Evolutionary conservation across 2,888 invertebrate genomes (phyloP).

Genomic region (Cerastis leucographa): DNA sequence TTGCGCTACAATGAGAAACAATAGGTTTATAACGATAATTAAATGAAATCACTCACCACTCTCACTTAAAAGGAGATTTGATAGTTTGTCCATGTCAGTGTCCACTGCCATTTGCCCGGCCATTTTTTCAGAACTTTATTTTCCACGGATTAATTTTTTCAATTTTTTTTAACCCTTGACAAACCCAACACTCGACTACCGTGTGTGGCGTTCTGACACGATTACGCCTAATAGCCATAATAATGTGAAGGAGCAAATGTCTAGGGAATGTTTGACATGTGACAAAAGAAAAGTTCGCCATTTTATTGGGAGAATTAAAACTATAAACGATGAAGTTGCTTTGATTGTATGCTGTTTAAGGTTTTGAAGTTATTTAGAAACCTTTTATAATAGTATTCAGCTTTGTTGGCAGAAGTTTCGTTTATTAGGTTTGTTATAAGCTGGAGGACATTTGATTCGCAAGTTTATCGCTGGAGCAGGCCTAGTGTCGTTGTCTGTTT

Average conservation of each 20-base stretch:
- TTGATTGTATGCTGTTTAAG: slow-evolving; percentile 20
- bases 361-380: slow-evolving; percentile 30
- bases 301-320: slow-evolving; percentile 50
- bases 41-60: slow-evolving; percentile 53
- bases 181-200: slow-evolving; percentile 59
- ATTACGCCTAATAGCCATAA: slow-evolving; percentile 64
- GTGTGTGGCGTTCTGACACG: slow-evolving; percentile 59
- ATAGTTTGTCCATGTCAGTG: slow-evolving; percentile 40
- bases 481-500: too few relatives aligned
- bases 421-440: background rate
- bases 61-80: slow-evolving; percentile 28
- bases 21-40: background rate
- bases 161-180: slow-evolving; percentile 12
- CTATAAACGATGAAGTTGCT: slow-evolving; percentile 33
- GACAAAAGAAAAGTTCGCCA: slow-evolving; percentile 41
- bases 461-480: background rate
- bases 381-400: background rate
- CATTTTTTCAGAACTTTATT: slow-evolving; percentile 15
- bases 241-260: slow-evolving; percentile 50
- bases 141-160: background rate
- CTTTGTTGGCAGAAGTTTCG: slow-evolving; percentile 4
- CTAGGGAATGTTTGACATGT: slow-evolving; percentile 47
- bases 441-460: background rate
- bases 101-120: slow-evolving; percentile 16
- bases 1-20: background rate